phyloP scores from a whole-genome alignment of 2,113 vertebrate genomes.

The Fukomys damarensis region DNA sequence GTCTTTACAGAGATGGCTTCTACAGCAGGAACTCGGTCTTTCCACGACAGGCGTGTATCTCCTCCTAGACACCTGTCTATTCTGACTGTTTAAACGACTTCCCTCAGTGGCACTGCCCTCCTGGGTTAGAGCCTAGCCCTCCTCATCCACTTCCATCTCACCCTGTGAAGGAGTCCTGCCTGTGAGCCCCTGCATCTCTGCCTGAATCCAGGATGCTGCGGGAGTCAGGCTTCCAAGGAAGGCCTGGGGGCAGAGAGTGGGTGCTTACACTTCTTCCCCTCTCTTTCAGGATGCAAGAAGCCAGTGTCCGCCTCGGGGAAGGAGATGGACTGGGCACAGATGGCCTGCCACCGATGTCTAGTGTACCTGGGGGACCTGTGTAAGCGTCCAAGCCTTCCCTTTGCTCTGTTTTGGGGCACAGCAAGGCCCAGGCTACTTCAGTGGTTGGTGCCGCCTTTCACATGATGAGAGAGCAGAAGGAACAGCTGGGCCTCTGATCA shows the following conservation, averaged over 20 bases:
- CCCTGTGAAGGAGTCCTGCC: background rate
- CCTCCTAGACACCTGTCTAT: background rate
- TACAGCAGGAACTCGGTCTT: background rate
- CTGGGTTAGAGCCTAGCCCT: background rate
- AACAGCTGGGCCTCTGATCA: background rate
- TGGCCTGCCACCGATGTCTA: slow-evolving; percentile 97
- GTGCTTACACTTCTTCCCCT: slow-evolving; percentile 36
- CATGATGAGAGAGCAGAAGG: background rate
- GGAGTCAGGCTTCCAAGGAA: no score
- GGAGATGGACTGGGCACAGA: slow-evolving; percentile 99
- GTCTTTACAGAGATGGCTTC: background rate
- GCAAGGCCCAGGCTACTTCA: background rate
- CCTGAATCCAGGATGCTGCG: no score
- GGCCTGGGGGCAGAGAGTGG: background rate
- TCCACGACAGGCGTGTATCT: background rate
- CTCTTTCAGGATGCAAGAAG: slow-evolving; percentile 92
- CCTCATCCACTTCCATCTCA: background rate
- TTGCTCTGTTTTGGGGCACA: background rate
- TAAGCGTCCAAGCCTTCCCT: slow-evolving; percentile 83
- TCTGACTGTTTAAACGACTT: background rate
- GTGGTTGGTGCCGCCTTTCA: background rate
- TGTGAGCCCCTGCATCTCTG: background rate
- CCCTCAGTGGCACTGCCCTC: background rate
- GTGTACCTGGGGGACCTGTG: slow-evolving; percentile 98
- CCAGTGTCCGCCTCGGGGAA: slow-evolving; percentile 94